Conservation (phyloP, 1,140 invertebrate genomes). For the Asobara japonica region DNA sequence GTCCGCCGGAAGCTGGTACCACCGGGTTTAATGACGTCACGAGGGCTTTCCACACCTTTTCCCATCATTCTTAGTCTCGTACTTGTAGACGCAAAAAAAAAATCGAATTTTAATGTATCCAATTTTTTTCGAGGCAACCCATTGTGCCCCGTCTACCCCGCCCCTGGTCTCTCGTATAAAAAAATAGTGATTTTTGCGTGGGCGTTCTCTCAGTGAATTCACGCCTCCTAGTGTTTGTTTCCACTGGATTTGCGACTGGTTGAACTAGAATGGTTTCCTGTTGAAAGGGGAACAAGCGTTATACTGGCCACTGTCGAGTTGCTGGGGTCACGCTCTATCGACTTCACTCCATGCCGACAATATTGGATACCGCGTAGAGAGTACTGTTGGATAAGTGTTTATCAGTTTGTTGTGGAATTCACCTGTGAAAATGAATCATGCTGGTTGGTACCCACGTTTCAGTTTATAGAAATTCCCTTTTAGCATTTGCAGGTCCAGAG, state of each 20-base stretch:
- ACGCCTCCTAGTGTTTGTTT: constrained; percentile 22
- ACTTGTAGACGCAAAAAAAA: no score
- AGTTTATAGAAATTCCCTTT: no score
- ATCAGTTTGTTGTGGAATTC: background rate
- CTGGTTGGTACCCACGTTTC: background rate
- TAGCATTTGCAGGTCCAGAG: no score
- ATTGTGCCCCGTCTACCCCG: no score
- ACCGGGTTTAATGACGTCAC: no score
- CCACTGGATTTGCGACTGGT: constrained; percentile 25
- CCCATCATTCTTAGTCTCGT: no score
- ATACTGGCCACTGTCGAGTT: constrained; percentile 36
- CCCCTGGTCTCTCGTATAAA: no score
- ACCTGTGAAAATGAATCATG: background rate
- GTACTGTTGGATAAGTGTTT: constrained; percentile 17
- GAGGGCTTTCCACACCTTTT: no score
- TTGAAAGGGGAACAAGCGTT: constrained; percentile 50
- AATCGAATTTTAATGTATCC: no score
- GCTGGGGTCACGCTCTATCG: constrained; percentile 39
- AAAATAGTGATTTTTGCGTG: constrained; percentile 11
- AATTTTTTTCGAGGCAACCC: no score
- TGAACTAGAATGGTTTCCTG: constrained; percentile 51
- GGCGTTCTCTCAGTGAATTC: constrained; percentile 19
- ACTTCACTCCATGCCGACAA: constrained; percentile 5
- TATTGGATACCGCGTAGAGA: background rate
- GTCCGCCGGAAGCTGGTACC: no score